Base-by-base conservation (phyloP, 1,140 invertebrate genomes). In the Calliopsis andreniformis region DNA sequence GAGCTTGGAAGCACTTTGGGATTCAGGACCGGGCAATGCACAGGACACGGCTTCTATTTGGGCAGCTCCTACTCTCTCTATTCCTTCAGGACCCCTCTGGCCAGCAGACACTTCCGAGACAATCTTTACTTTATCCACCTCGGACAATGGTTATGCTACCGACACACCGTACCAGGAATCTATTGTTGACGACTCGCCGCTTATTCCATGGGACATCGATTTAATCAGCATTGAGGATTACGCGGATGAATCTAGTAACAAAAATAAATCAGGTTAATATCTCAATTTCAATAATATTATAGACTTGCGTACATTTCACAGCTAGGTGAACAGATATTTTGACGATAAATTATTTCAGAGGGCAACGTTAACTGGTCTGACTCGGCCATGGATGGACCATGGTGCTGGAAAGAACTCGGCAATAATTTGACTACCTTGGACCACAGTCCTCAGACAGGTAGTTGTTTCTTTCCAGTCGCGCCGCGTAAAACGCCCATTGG, bases 1-100 rank as follows among this genome's bases (percentile, higher is more conserved):
- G 51, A 94, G 93, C 84, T 91, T 95, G n/a, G 94, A 95, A 85
- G 94, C 94, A 32, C 87, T 95, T 45, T 95, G 94, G 94, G 90
- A 91, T 58, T 88, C 86, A 61, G 89, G 90, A 62, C 85, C 89
- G 14, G 89, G 90, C 30, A 91, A 90, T 79, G 86, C 86, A 28
- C 89, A 88, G 28, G 89, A 88, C 49, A 82, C 79, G 25, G 86
- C 91, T 81, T 91, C 91, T 47, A 92, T 92, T 62, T 92, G 91
- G 91, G 90, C 90, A 76, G 91, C 91, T 76, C 91, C 91, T 32
- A 89, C 90, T 47, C 83, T 92, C 23, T 92, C 91, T 18, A 89
- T 92, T 81, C 91, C 90, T 47, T 88, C 89, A 70, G 86, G 87
- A 80, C 89, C 90, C 59, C 82, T 88, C 39, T 92, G 91, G 91